Conservation (phyloP, 2,888 invertebrate genomes). For the Rhodophaea formosa region DNA sequence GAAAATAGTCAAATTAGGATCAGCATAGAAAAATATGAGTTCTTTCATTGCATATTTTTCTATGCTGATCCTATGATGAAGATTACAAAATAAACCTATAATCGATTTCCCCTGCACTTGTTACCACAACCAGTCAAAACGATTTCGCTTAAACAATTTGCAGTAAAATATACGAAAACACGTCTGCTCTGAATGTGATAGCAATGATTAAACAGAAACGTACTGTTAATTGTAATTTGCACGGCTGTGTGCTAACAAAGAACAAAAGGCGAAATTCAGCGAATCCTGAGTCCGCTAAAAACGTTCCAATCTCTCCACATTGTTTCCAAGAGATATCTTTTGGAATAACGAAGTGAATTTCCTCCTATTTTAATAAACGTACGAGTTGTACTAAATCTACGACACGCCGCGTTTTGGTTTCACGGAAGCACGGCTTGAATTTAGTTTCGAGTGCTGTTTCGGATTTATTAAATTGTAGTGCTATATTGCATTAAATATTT, state of each 20-base stretch:
- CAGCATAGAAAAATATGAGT: too few relatives aligned
- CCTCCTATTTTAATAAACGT: conserved; percentile 18
- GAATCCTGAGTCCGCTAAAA: conserved; percentile 25
- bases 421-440: background rate
- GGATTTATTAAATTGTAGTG: background rate
- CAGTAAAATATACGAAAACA: background rate
- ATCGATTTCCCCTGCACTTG: background rate
- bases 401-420: background rate
- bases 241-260: conserved; percentile 22
- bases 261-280: conserved; percentile 19
- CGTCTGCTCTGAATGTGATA: background rate
- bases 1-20: too few relatives aligned
- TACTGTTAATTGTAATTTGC: conserved; percentile 5
- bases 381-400: conserved; percentile 4
- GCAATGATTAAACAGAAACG: conserved; percentile 1
- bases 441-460: background rate
- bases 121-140: background rate
- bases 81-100: too few relatives aligned
- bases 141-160: background rate
- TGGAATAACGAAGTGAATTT: conserved; percentile 18
- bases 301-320: conserved; percentile 22
- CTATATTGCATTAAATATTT: background rate
- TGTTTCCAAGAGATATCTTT: conserved; percentile 20
- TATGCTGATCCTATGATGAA: too few relatives aligned
- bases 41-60: too few relatives aligned